phyloP scores from a whole-genome alignment of 2,797 vertebrate species.

The Cuniculus paca region DNA sequence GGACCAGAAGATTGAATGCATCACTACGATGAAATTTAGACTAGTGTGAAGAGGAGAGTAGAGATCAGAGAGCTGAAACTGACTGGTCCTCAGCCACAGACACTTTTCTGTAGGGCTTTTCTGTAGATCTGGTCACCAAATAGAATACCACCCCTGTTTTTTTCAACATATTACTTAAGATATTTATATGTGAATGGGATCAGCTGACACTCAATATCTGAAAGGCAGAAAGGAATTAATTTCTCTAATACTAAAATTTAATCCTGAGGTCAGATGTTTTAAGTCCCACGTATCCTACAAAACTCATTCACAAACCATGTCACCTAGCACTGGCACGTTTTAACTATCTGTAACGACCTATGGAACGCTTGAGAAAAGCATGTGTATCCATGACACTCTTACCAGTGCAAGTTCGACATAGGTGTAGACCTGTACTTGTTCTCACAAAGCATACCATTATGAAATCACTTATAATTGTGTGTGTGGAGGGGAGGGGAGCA shows the following conservation, averaged over 20 bases:
- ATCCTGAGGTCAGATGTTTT: not conserved
- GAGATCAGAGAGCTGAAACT: not conserved
- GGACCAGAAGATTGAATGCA: not conserved
- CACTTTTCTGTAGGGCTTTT: not conserved
- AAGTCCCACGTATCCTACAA: not conserved
- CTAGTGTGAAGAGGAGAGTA: not conserved
- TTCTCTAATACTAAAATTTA: conserved; percentile 26
- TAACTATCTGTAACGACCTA: not conserved
- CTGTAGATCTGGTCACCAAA: not conserved
- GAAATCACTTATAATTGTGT: not conserved
- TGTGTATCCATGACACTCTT: not conserved
- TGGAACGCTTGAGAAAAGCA: not conserved
- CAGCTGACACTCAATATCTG: not conserved
- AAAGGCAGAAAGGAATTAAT: not conserved
- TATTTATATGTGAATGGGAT: not conserved
- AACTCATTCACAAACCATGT: not conserved
- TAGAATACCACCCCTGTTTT: not conserved
- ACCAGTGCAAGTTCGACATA: not conserved
- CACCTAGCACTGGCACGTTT: not conserved
- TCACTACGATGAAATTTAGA: not conserved
- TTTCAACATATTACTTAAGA: not conserved
- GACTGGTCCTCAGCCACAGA: not conserved
- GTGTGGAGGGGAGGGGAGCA: not conserved
- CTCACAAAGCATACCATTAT: not conserved
- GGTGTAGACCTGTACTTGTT: not conserved